These are phyloP conservation scores for Hydropsyche tenuis DNA, from an alignment of 1,140 invertebrate species.

Conservation along the genomic window DNA sequence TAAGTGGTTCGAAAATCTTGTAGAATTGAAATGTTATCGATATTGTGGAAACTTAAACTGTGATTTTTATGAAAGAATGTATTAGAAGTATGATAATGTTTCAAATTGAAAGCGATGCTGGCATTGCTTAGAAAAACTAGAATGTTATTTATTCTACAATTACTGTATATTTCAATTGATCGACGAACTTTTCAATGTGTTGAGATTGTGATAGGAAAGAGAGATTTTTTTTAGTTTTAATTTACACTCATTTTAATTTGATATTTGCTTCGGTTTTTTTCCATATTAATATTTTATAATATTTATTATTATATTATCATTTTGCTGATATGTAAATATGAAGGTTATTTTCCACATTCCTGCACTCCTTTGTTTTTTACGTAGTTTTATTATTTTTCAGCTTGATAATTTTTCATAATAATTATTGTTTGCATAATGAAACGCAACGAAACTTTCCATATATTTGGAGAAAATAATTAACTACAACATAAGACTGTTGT, in stretches of 20 bases:
- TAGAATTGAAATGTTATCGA: not conserved
- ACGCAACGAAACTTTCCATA: conserved; percentile 42
- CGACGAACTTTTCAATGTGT: no score
- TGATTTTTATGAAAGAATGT: conserved; percentile 1
- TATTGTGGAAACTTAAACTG: not conserved
- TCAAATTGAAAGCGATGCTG: conserved; percentile 25
- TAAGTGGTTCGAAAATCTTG: not conserved
- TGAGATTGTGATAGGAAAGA: not conserved
- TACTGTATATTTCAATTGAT: no score
- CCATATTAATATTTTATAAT: conserved; percentile 3
- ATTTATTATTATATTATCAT: not conserved
- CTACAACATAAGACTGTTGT: conserved; percentile 50
- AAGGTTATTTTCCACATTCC: conserved; percentile 38
- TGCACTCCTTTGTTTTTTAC: conserved; percentile 37
- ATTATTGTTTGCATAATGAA: conserved; percentile 46
- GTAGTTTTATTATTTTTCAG: conserved; percentile 44
- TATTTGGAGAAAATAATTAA: conserved; percentile 44
- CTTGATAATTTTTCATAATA: conserved; percentile 41
- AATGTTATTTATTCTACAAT: no score
- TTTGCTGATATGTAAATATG: conserved; percentile 48
- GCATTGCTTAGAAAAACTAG: conserved; percentile 18
- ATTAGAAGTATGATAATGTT: not conserved
- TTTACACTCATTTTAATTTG: conserved; percentile 1
- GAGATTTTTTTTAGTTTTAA: not conserved
- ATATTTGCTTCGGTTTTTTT: not conserved